Percentiles rank a stretch among this genome's conserved stretches.
These are phyloP conservation scores for Lomographa bimaculata DNA, from an alignment of 2,888 invertebrate species.

Conservation along the genomic window DNA sequence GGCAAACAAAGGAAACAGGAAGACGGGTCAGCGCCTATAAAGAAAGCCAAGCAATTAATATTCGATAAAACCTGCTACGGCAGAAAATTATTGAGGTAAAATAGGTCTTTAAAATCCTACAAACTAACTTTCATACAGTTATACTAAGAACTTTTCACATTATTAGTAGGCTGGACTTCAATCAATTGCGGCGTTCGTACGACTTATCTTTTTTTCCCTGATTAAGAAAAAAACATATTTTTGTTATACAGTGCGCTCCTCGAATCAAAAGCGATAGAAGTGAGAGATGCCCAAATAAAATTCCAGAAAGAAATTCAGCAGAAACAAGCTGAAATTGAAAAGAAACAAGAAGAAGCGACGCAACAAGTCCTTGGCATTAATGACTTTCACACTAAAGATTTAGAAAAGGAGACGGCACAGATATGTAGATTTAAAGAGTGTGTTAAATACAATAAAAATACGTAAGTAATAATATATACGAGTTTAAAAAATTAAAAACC, in stretches of 20 bases:
- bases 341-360: constrained; percentile 18
- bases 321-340: constrained; percentile 33
- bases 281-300: constrained; percentile 53
- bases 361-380: constrained; percentile 18
- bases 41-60: constrained; percentile 49
- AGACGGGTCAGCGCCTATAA: constrained; percentile 34
- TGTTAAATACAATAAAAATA: constrained; percentile 47
- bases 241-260: constrained; percentile 48
- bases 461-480: constrained; percentile 24
- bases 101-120: neutral
- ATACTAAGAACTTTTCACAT: no score
- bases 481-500: no score
- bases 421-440: constrained; percentile 37
- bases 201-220: no score
- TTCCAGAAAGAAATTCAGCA: constrained; percentile 45
- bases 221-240: no score
- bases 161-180: no score
- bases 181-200: no score
- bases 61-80: constrained; percentile 58
- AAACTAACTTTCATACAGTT: no score
- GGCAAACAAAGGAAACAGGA: constrained; percentile 26
- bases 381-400: constrained; percentile 8
- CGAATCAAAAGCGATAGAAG: constrained; percentile 56
- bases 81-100: constrained; percentile 51
- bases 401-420: constrained; percentile 6